Conservation (phyloP, 2,797 vertebrate genomes). For the Poecilia picta region DNA sequence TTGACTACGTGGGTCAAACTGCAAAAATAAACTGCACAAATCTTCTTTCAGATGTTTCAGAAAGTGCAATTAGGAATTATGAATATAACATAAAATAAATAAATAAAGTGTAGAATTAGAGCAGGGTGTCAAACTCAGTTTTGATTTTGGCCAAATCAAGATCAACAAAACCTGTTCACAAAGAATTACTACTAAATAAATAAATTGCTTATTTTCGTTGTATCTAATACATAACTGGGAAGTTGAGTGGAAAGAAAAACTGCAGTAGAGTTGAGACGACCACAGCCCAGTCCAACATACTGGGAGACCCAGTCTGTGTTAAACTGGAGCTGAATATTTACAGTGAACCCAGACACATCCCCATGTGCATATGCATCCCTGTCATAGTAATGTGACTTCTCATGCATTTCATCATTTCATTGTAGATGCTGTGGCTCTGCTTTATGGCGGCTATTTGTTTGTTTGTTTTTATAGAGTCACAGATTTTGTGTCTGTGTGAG, state of each 20-base stretch:
- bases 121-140: too few relatives aligned
- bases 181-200: not conserved
- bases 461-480: constrained; percentile 48
- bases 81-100: too few relatives aligned
- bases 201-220: not conserved
- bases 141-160: too few relatives aligned
- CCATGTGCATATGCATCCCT: constrained; percentile 2
- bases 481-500: constrained; percentile 16
- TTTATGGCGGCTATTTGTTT: constrained; percentile 41
- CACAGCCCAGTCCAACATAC: not conserved
- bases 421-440: constrained; percentile 60
- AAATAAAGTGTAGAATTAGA: too few relatives aligned
- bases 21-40: too few relatives aligned
- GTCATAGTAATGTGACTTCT: constrained; percentile 46
- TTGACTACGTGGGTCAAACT: too few relatives aligned
- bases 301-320: not conserved
- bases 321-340: not conserved
- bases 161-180: too few relatives aligned
- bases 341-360: too few relatives aligned
- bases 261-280: too few relatives aligned
- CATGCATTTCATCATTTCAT: constrained; percentile 62
- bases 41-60: too few relatives aligned
- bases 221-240: not conserved
- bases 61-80: too few relatives aligned
- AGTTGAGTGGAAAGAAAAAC: not conserved